Base-by-base conservation (phyloP, 2,113 vertebrate genomes). In the Paedocypris sp. region DNA sequence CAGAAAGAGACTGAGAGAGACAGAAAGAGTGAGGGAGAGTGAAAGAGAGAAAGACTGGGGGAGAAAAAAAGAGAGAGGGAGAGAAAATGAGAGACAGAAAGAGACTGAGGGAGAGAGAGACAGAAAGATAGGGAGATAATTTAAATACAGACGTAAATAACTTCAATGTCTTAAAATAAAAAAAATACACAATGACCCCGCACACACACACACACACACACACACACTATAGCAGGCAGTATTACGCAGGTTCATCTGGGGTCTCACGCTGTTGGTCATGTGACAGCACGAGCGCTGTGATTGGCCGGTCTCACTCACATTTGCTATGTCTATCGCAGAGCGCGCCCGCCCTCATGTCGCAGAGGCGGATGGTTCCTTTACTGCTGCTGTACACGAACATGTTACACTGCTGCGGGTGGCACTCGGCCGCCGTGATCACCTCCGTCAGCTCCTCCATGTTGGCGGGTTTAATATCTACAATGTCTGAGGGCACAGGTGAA, bases 361-460 rank as follows among this genome's bases (percentile, higher is more conserved):
- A 78, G 26, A 78, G 69, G 13, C 76, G 76, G 25, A 78, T 75
- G 43, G 76, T 78, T 12, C 76, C 76, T 39, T 78, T 78, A 66
- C 76, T 78, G 62, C 76, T 78, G 62, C 76, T 78, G 67, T 78
- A 78, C 39, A 76, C 76, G 28, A 78, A 74, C 29, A 71, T 68
- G 32, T 78, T 76, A 60, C 76, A 78, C 49, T 78, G 76, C 54
- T 74, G 71, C 12, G 76, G 76, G 52, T 78, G 76, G 62, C 72
- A 78, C 60, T 78, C 76, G 9, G 76, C 76, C 4, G 76, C 76
- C 1, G 76, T 78, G 51, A 78, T 78, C 52, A 78, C 76, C 57
- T 78, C 76, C 7, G 76, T 78, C 62, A 78, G 65, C 67, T 78
- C 76, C 62, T 78, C 76, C 76, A 78, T 78, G 62, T 78, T 78